Base-by-base conservation (phyloP, 2,888 invertebrate genomes). In the Eudemis profundana region DNA sequence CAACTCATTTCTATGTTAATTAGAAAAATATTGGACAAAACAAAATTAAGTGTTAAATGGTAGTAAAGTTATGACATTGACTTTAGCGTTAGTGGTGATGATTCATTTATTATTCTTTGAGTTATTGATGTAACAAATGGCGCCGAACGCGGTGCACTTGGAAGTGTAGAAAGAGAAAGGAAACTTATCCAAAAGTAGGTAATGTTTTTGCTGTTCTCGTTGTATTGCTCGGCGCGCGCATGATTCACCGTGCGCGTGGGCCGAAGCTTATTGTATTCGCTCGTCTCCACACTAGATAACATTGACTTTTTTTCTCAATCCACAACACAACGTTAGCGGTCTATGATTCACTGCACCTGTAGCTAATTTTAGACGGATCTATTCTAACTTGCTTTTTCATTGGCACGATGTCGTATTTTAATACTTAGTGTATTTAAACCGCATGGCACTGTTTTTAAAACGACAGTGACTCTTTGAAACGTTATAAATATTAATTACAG, bases 81-180 rank as follows among this genome's bases (percentile, higher is more conserved):
- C 65, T 51, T 65, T 47, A 59, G 51, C 36, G 17, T 50, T 19
- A 47, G 46, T 46, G 15, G 15, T 57, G 51, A 78, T 74, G 73
- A 74, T 72, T 75, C 74, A 78, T 82, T 79, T 73, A 68, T 75
- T 51, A 51, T 74, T 82, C 75, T 81, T 80, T 23, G 27, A 63
- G 27, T 59, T 83, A 78, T 83, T 81, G 81, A 78, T 82, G 79
- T 78, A 82, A 79, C 80, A 75, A 85, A 82, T 87, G 84, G 85
- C 83, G 84, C 82, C 82, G 76, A 83, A 79, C 83, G 77, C 75
- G 76, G 77, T 80, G 74, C 81, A 83, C 82, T 85, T 78, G 71
- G 78, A 88, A 85, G 85, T 88, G 87, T 90, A 90, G 91, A 91
- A 91, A 91, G 90, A 92, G 92, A 92, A 91, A 92, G 91, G 90